Conservation (phyloP, 1,140 invertebrate species). For the Cydia pomonella region DNA sequence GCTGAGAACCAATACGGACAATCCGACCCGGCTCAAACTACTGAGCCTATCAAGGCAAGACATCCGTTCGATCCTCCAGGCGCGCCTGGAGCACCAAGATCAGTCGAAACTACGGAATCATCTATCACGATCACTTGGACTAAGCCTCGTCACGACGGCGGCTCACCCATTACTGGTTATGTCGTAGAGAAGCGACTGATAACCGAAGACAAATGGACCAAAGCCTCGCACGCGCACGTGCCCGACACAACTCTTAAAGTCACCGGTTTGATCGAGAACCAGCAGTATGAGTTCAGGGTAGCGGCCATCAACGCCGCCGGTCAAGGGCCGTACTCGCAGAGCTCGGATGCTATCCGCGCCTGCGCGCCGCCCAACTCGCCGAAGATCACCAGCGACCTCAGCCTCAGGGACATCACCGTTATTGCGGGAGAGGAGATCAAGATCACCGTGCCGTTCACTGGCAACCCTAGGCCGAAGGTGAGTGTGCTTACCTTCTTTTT, state of each 20-base stretch:
- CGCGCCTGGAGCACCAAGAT: slow-evolving; percentile 92
- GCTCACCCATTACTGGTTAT: slow-evolving; percentile 94
- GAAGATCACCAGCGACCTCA: slow-evolving; percentile 95
- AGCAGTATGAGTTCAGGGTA: slow-evolving; percentile 98
- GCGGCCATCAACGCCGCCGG: slow-evolving; percentile 98
- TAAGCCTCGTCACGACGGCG: slow-evolving; percentile 96
- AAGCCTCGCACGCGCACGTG: slow-evolving; percentile 91
- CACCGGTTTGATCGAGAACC: slow-evolving; percentile 94
- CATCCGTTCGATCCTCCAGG: slow-evolving; percentile 98
- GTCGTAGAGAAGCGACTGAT: slow-evolving; percentile 95
- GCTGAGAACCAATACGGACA: slow-evolving; percentile 98
- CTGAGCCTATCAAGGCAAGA: slow-evolving; percentile 94
- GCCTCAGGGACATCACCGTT: slow-evolving; percentile 96
- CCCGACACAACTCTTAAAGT: slow-evolving; percentile 91
- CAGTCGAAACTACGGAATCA: slow-evolving; percentile 94
- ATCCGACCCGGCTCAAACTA: slow-evolving; percentile 94
- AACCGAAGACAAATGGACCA: slow-evolving; percentile 95
- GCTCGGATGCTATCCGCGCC: slow-evolving; percentile 94
- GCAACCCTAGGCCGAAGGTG: slow-evolving; percentile 92
- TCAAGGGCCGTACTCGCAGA: slow-evolving; percentile 94
- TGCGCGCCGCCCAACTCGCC: slow-evolving; percentile 92
- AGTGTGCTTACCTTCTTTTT: slow-evolving; percentile 32
- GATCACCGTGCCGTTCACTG: slow-evolving; percentile 95
- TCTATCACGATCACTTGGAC: slow-evolving; percentile 97
- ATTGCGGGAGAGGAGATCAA: slow-evolving; percentile 97